Evolutionary conservation across 2,888 invertebrate genomes (phyloP), one percentile per base, ranked within the genome.

Genomic region (Fabriciana adippe): DNA sequence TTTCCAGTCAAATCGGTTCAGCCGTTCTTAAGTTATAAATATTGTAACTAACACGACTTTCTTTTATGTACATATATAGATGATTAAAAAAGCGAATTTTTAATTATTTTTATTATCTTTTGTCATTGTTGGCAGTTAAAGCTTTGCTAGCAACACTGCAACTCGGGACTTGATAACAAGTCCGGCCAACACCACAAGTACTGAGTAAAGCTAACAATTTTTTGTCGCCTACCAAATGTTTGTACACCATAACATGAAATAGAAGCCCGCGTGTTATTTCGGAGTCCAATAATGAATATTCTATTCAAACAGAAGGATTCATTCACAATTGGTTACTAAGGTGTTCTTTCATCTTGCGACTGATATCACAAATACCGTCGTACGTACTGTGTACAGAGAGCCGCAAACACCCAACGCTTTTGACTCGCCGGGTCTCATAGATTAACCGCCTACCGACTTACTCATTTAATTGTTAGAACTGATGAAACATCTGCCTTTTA

Each of bases 361-460:
- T 80, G 81, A 79, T 79, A 79, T 80, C 79, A 81, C 83, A 83
- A 78, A 80, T 83, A 81, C 80, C 82, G 79, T 78, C 74, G 76
- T 80, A 77, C 79, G 81, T 84, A 68, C 51, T 61, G 35, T 11
- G 35, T 53, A 61, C 51, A 21, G 31, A 41, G 6, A 14, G 50
- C 57, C 59, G 51, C 83, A 85, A 86, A 85, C 80, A 82, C 69
- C 73, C 76, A 73, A 75, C 75, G 80, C 78, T 88, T 89, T 88
- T 88, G 86, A 85, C 87, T 87, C 86, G 88, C 87, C 88, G 87
- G 81, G 78, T 68, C 73, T 70, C 84, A 83, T 72, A 85, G 85
- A 86, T 72, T 78, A 83, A n/a, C 48, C 48, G 53, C 47, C 51
- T 50, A 60, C 45, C 31, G 51, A 14, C 61, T 61, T 51, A 51